Evolutionary conservation across 2,113 vertebrate genomes (phyloP).

Genomic region (Propithecus coquereli): DNA sequence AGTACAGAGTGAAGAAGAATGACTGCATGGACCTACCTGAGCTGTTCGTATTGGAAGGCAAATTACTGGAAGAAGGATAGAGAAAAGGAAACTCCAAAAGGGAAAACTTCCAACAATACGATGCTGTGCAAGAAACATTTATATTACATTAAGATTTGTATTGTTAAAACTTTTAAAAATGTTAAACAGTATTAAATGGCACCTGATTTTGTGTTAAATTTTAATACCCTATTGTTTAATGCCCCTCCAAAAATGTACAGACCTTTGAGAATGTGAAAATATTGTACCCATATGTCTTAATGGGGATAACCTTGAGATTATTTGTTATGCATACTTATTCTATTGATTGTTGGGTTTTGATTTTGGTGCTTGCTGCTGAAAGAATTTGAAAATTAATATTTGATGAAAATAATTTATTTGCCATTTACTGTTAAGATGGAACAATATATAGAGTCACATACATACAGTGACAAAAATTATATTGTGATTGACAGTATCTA

Average conservation of each 20-base stretch:
- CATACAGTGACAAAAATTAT: neutral
- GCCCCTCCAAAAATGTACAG: neutral
- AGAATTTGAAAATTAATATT: constrained; percentile 32
- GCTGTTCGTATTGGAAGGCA: neutral
- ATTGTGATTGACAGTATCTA: neutral
- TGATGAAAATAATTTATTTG: neutral
- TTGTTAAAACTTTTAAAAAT: neutral
- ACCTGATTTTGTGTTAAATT: constrained; percentile 18
- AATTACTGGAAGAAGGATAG: neutral
- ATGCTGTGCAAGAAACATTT: neutral
- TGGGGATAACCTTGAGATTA: neutral
- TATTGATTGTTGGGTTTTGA: constrained; percentile 20
- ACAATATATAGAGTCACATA: neutral
- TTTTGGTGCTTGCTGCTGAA: constrained; percentile 38
- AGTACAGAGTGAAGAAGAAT: constrained; percentile 63
- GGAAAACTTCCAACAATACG: neutral
- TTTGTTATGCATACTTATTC: constrained; percentile 26
- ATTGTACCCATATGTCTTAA: neutral
- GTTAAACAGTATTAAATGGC: neutral
- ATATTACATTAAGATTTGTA: neutral
- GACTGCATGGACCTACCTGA: neutral
- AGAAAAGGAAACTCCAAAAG: neutral
- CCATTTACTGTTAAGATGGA: neutral
- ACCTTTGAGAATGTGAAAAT: neutral
- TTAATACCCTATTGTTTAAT: neutral